A percentile compares a stretch with the other conserved stretches of the same genome.
These are phyloP conservation scores for Poecilia wingei DNA, from an alignment of 2,797 vertebrate genomes.

Conservation along the genomic window DNA sequence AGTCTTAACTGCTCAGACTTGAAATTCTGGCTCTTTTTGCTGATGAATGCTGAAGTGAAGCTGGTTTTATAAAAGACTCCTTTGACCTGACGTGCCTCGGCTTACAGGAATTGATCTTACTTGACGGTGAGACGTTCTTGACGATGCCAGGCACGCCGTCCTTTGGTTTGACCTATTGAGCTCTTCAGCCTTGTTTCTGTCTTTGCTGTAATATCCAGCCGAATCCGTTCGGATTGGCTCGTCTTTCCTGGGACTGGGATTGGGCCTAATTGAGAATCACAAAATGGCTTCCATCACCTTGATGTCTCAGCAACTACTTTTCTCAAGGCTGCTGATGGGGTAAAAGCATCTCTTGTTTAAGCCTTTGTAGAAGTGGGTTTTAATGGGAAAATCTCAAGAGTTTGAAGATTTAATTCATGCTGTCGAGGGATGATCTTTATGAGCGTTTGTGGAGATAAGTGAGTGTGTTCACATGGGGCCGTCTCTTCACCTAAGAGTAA, in stretches of 20 bases:
- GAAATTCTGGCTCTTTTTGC: slow-evolving; percentile 27
- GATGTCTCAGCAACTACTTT: slow-evolving; percentile 45
- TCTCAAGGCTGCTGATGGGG: slow-evolving; percentile 55
- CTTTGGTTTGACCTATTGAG: slow-evolving; percentile 45
- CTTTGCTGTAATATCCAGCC: slow-evolving; percentile 30
- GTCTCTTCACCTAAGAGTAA: slow-evolving; percentile 12
- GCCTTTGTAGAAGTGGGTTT: slow-evolving; percentile 52
- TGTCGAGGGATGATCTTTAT: slow-evolving; percentile 21
- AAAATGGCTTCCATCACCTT: slow-evolving; percentile 44
- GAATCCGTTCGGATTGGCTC: slow-evolving; percentile 42
- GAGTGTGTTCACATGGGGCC: slow-evolving; percentile 2
- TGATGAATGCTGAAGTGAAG: slow-evolving; percentile 7
- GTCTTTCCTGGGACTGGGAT: slow-evolving; percentile 35
- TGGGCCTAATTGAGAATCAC: slow-evolving; percentile 41
- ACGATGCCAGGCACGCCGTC: slow-evolving; percentile 14
- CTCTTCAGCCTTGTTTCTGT: slow-evolving; percentile 21
- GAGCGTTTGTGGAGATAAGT: slow-evolving; percentile 20
- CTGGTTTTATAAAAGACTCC: slow-evolving; percentile 14
- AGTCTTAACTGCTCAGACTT: slow-evolving; percentile 14
- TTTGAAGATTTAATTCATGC: slow-evolving; percentile 44
- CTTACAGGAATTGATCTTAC: slow-evolving; percentile 36
- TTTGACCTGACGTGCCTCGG: slow-evolving; percentile 10
- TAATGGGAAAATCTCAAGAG: slow-evolving; percentile 40
- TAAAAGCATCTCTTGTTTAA: slow-evolving; percentile 26
- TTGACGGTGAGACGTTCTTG: slow-evolving; percentile 43